Evolutionary conservation across 2,888 invertebrate species (phyloP), one percentile per base, ranked within the genome.

Genomic region (Apotomis turbidana): DNA sequence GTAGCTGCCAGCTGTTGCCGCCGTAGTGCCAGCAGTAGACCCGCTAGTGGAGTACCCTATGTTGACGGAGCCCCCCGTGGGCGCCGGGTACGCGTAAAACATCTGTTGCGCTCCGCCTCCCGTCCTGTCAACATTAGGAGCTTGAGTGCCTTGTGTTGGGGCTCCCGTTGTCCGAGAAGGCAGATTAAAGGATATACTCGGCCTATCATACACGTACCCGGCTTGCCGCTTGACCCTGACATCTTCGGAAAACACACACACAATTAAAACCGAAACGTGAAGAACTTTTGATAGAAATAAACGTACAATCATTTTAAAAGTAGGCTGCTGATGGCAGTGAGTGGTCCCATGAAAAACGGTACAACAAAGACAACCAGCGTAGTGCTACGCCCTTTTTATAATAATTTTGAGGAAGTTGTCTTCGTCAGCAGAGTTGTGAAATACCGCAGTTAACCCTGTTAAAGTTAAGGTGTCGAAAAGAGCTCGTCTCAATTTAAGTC

Each of bases 151-250:
- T 87, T 87, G 87, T 85, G 88, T 86, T 71, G 88, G 79, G 74
- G 80, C 82, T 77, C 81, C 78, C 52, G 83, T 79, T 68, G 83
- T 79, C 78, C 77, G 80, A 73, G 86, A 78, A 57, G 92, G 93
- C 76, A 93, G 81, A 79, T 89, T 87, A 79, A 93, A 93, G 68
- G 91, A 84, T 77, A 91, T 80, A 79, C 79, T 88, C 73, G 93
- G 93, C 77, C 81, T 88, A 70, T 90, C 82, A 77, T 93, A 93
- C 81, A 89, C 86, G 83, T 93, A 93, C 85, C 93, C 93, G 71
- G 85, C 87, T 83, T 93, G 91, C 3, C 93, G 87, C 76, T 84
- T 86, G 61, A 84, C 80, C 63, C 91, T 89, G 73, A 77, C 73
- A 27, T 76, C 61, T 68, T 77, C 73, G 8, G 75, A 68, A 46